Evolutionary conservation across 2,113 vertebrate genomes (phyloP), one percentile per base, ranked within the genome.

Genomic region (Cynoglossus semilaevis): DNA sequence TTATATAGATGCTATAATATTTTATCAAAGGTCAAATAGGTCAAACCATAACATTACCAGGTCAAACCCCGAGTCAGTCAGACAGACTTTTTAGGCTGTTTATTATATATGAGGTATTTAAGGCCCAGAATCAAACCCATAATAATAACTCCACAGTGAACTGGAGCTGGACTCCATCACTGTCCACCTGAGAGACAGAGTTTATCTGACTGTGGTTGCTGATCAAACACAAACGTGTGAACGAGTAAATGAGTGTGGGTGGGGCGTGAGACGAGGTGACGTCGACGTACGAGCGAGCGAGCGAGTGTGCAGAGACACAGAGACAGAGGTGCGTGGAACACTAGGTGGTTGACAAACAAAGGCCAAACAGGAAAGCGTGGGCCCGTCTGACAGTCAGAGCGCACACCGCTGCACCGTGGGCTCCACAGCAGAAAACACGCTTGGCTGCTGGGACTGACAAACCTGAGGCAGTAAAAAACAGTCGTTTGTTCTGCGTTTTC

Each of bases 321-420:
- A 66, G 72, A 81, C 67, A 49, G 48, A 76, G 52, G 77, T 72
- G 72, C 63, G 81, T 65, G 80, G 81, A 85, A 85, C 78, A 85
- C 71, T 74, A 53, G 81, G 83, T 58, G 81, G 80, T 84, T 70
- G 62, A 71, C 82, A 83, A 85, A 87, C 77, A 79, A 43, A 61
- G 58, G 74, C 70, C 82, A 80, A 87, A 82, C 82, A 84, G 83
- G 77, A 87, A 87, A 75, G 76, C 79, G 77, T 85, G 63, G 85
- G 81, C 64, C 46, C 51, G 72, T 70, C 70, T 72, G 75, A 85
- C 61, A 77, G 58, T 65, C 75, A n/a, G n/a, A 70, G 60, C 55
- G 53, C 59, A 12, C 35, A 63, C 63, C 18, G 45, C 6, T 36
- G 54, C 67, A 63, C 53, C 55, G 53, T 36, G 46, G 58, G 83